Percentiles rank a stretch among this genome's conserved stretches.
Evolutionary conservation across 1,140 invertebrate species (phyloP).

Genomic region (Drosophila malerkotliana): DNA sequence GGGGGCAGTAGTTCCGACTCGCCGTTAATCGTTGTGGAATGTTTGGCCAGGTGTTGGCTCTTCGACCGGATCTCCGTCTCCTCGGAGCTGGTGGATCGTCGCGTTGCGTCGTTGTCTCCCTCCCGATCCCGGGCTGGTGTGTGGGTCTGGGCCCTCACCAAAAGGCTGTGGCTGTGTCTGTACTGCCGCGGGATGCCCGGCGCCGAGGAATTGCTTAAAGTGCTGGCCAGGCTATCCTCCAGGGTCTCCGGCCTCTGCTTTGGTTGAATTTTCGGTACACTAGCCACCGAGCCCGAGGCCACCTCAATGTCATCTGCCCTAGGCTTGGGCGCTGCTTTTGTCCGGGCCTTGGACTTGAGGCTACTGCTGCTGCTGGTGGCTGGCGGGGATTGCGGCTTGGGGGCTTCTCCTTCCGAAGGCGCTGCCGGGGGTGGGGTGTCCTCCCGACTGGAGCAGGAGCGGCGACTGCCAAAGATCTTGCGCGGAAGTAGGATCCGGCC

Average conservation of each 20-base stretch:
- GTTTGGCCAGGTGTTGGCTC: conserved; percentile 34
- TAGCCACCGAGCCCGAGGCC: conserved; percentile 44
- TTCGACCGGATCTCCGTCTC: neutral
- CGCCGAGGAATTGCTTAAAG: conserved; percentile 72
- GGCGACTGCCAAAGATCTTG: conserved; percentile 64
- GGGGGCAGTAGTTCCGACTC: conserved; percentile 54
- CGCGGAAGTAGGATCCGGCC: conserved; percentile 68
- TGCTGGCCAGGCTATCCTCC: conserved; percentile 78
- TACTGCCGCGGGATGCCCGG: conserved; percentile 12
- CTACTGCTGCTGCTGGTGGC: conserved; percentile 5
- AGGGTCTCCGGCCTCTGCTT: conserved; percentile 17
- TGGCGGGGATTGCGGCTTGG: conserved; percentile 1
- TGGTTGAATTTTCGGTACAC: neutral
- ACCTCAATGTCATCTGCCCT: conserved; percentile 49
- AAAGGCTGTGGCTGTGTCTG: conserved; percentile 58
- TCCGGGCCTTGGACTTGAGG: conserved; percentile 13
- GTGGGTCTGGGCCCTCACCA: conserved; percentile 74
- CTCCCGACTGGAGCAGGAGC: conserved; percentile 50
- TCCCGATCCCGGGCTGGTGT: conserved; percentile 33
- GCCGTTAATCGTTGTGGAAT: conserved; percentile 73
- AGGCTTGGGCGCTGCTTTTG: conserved; percentile 25
- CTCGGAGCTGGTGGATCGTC: conserved; percentile 29
- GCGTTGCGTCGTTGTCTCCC: conserved; percentile 7
- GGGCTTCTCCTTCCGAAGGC: conserved; percentile 10
- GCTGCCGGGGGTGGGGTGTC: conserved; percentile 24